These are phyloP conservation scores for Cetonia aurata DNA, from an alignment of 2,888 invertebrate species.

Conservation along the genomic window DNA sequence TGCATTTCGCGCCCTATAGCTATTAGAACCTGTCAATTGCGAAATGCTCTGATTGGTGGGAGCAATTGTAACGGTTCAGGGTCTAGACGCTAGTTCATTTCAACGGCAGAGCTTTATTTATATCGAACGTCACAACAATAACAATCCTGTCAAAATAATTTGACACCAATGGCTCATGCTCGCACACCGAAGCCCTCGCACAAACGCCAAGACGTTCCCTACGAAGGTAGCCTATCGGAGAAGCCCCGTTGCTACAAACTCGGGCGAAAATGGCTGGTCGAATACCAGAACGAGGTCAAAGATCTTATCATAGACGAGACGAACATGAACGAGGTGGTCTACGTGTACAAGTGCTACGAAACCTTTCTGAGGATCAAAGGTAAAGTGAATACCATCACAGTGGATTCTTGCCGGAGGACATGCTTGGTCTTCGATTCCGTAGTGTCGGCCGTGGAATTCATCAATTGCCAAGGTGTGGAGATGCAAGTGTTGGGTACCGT, in stretches of 20 bases:
- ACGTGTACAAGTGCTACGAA: slow-evolving; percentile 91
- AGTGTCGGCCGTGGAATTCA: slow-evolving; percentile 92
- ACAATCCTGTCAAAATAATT: too few relatives aligned
- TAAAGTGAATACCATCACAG: slow-evolving; percentile 91
- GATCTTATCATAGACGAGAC: slow-evolving; percentile 83
- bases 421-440: slow-evolving; percentile 91
- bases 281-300: slow-evolving; percentile 87
- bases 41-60: too few relatives aligned
- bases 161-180: slow-evolving; percentile 4
- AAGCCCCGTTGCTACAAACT: slow-evolving; percentile 30
- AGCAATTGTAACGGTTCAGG: too few relatives aligned
- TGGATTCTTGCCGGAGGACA: slow-evolving; percentile 95
- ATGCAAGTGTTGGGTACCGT: slow-evolving; percentile 94
- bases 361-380: slow-evolving; percentile 86
- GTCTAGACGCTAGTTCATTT: too few relatives aligned
- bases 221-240: slow-evolving; percentile 27
- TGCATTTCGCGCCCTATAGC: too few relatives aligned
- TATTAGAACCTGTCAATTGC: too few relatives aligned
- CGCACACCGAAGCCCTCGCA: background rate
- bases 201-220: slow-evolving; percentile 11
- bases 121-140: too few relatives aligned
- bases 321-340: slow-evolving; percentile 95
- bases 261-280: slow-evolving; percentile 40
- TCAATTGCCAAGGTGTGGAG: slow-evolving; percentile 96
- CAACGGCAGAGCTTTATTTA: too few relatives aligned